Evolutionary conservation across 2,113 vertebrate genomes (phyloP), one percentile per base, ranked within the genome.

Genomic region (Falco punctatus): DNA sequence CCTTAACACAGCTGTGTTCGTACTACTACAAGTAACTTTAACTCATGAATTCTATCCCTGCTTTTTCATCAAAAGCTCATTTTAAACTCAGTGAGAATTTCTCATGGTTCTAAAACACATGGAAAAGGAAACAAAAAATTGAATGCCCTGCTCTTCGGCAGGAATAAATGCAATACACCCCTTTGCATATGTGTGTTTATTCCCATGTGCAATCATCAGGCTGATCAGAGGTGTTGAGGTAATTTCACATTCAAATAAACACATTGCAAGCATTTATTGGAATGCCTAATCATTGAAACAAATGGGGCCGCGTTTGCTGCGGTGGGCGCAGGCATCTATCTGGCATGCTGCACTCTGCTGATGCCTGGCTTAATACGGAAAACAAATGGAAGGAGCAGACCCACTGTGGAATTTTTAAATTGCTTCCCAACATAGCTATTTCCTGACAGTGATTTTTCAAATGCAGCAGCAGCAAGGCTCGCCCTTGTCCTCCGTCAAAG

Each of bases 171-270:
- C 72, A 46, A 49, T 42, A 35, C 42, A 46, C 10, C 64, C 55
- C 52, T 52, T 51, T 46, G 64, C 55, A 18, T 1, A 14, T 1
- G 0, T 55, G 85, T 57, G 71, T n/a, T 71, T 38, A 48, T 72
- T 83, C 93, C 83, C 33, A 1, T 1, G 66, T 38, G 88, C 57
- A 38, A 15, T n/a, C 73, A 33, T 7, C 20, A 22, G 59, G 81
- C 38, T 48, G 75, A 93, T 88, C 58, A 30, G 55, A 90, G 66
- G 66, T 26, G 48, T 2, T 27, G 75, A 94, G 57, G 64, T 42
- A 90, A 95, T 95, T 97, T 92, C 91, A 81, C 88, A 78, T 92
- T 80, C 69, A 97, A 95, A 91, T 81, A 86, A 95, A 96, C 69
- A 84, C 64, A 18, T 3, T 28, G 78, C 15, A 11, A 80, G 74